Conservation (phyloP, 92 coral and sea anemone genomes). For the Pocillopora grandis region DNA sequence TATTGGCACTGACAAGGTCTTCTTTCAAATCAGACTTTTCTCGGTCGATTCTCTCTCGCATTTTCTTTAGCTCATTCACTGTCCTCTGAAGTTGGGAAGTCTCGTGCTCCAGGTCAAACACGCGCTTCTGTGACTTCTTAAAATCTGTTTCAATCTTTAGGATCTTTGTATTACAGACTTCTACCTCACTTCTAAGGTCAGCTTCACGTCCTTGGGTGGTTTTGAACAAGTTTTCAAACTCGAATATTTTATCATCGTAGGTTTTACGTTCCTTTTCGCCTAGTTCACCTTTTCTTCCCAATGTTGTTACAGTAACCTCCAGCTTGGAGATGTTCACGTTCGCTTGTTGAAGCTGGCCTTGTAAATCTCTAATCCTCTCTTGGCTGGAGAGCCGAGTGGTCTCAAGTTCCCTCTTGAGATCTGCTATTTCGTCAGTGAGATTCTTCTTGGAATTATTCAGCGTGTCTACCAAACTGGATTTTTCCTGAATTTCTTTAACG, state of each 20-base stretch:
- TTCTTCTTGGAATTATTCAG: constrained; percentile 74
- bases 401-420: constrained; percentile 87
- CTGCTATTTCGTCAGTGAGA: constrained; percentile 67
- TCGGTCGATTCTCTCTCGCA: constrained; percentile 66
- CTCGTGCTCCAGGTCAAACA: constrained; percentile 80
- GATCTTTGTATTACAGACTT: constrained; percentile 69
- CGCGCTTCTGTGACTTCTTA: constrained; percentile 83
- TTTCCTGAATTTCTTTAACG: constrained; percentile 83
- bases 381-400: constrained; percentile 74
- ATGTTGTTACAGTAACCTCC: constrained; percentile 67
- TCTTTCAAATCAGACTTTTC: constrained; percentile 75
- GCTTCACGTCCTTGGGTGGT: constrained; percentile 86
- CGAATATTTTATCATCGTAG: constrained; percentile 73
- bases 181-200: constrained; percentile 82
- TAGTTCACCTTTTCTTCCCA: constrained; percentile 66
- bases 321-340: constrained; percentile 66
- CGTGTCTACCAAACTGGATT: constrained; percentile 67
- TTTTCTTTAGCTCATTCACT: constrained; percentile 65
- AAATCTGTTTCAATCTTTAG: constrained; percentile 68
- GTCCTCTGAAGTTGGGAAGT: constrained; percentile 64
- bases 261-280: constrained; percentile 75
- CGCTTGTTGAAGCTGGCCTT: constrained; percentile 80
- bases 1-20: constrained; percentile 60
- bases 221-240: constrained; percentile 72
- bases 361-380: constrained; percentile 81